A percentile compares a stretch with the other conserved stretches of the same genome.
Evolutionary conservation across 2,797 vertebrate genomes (phyloP).

Genomic region (Tadarida brasiliensis): DNA sequence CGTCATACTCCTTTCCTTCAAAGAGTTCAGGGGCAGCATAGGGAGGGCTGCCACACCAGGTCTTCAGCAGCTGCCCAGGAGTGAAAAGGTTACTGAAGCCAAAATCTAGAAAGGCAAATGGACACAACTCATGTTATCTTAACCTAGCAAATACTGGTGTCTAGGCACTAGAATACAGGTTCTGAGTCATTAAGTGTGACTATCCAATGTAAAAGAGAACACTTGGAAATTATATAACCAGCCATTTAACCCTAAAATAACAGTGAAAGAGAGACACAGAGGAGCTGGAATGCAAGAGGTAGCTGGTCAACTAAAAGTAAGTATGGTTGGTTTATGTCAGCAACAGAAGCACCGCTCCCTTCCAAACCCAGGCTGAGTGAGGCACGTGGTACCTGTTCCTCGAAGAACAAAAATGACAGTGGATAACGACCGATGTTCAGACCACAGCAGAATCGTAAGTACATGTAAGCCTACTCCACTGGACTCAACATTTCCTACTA

Average conservation of each 20-base stretch:
- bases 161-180: background rate
- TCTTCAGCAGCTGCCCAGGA: conserved; percentile 97
- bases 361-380: background rate
- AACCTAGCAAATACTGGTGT: background rate
- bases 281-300: background rate
- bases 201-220: background rate
- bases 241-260: background rate
- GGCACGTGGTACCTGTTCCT: background rate
- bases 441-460: background rate
- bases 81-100: conserved; percentile 99
- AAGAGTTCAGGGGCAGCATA: conserved; percentile 98
- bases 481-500: background rate
- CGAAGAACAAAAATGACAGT: background rate
- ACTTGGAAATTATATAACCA: background rate
- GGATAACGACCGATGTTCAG: background rate
- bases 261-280: background rate
- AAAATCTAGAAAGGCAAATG: conserved; percentile 91
- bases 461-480: background rate
- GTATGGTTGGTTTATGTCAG: background rate
- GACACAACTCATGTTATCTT: background rate
- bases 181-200: background rate
- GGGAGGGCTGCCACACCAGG: conserved; percentile 99
- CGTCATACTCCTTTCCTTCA: conserved; percentile 98
- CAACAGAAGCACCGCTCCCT: background rate
- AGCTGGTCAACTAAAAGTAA: background rate